Conservation (phyloP, 2,888 invertebrate species). For the Agrenia bidenticulata region DNA sequence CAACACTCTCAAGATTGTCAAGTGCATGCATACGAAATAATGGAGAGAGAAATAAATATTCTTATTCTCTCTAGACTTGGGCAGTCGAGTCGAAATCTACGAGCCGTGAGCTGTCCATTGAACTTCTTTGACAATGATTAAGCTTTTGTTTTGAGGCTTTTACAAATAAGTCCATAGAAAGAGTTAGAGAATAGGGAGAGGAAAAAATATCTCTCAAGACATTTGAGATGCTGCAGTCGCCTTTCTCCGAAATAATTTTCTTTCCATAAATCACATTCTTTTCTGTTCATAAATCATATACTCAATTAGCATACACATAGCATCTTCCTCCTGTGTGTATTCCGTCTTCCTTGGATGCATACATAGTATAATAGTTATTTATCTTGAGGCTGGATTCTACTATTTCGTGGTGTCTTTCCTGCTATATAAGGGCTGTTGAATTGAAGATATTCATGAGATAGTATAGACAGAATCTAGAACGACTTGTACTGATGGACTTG, state of each 20-base stretch:
- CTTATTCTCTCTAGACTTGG: too few relatives aligned
- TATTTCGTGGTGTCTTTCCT: too few relatives aligned
- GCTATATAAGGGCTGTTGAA: too few relatives aligned
- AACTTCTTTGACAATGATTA: conserved; percentile 14
- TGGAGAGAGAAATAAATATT: too few relatives aligned
- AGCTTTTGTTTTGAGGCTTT: conserved; percentile 5
- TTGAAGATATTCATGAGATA: too few relatives aligned
- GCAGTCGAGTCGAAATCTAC: conserved; percentile 30
- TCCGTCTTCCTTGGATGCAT: background rate
- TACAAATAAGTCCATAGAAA: conserved; percentile 4
- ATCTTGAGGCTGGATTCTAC: too few relatives aligned
- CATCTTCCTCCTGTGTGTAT: background rate
- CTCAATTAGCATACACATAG: conserved; percentile 21
- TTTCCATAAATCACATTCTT: conserved; percentile 29
- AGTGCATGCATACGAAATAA: too few relatives aligned
- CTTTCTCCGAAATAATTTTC: conserved; percentile 19
- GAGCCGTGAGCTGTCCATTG: conserved; percentile 23
- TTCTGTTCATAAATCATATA: conserved; percentile 23
- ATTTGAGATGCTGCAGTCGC: conserved; percentile 8
- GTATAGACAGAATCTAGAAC: background rate
- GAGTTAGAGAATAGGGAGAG: background rate
- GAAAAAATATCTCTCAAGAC: background rate
- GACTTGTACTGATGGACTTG: background rate
- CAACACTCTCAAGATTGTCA: too few relatives aligned
- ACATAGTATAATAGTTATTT: too few relatives aligned